phyloP scores from a whole-genome alignment of 2,888 invertebrate species.

The Gerris lacustris region DNA sequence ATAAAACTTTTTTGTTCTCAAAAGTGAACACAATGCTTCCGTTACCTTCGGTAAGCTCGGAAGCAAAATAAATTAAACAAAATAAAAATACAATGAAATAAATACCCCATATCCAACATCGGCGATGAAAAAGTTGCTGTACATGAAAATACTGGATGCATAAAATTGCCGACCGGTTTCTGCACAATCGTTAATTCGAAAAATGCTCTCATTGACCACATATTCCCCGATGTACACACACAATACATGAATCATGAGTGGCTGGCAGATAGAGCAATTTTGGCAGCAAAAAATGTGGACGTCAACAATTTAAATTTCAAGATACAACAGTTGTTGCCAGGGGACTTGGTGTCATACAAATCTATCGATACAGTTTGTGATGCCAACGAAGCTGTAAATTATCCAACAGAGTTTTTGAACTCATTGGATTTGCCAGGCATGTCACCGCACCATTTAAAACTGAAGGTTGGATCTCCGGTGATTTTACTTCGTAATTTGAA shows the following conservation, averaged over 20 bases:
- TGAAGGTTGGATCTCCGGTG: slow-evolving; percentile 32
- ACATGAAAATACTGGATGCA: not conserved
- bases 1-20: too few relatives aligned
- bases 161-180: too few relatives aligned
- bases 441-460: slow-evolving; percentile 23
- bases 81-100: too few relatives aligned
- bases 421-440: slow-evolving; percentile 7
- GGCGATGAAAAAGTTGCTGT: too few relatives aligned
- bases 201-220: too few relatives aligned
- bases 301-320: slow-evolving; percentile 2
- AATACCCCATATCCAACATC: too few relatives aligned
- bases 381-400: slow-evolving; percentile 20
- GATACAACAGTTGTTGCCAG: too few relatives aligned
- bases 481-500: slow-evolving; percentile 33
- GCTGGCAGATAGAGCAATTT: not conserved
- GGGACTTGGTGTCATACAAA: slow-evolving; percentile 9
- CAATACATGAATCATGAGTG: slow-evolving; percentile 11
- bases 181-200: too few relatives aligned
- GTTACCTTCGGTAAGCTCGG: too few relatives aligned
- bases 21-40: too few relatives aligned
- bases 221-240: too few relatives aligned
- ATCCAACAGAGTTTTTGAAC: slow-evolving; percentile 30
- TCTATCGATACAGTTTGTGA: slow-evolving; percentile 22
- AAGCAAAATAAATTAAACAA: too few relatives aligned
- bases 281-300: slow-evolving; percentile 12